A percentile compares a stretch with the other conserved stretches of the same genome.
These are phyloP conservation scores for Rhinophrynus dorsalis DNA, from an alignment of 2,797 vertebrate species.

Conservation along the genomic window DNA sequence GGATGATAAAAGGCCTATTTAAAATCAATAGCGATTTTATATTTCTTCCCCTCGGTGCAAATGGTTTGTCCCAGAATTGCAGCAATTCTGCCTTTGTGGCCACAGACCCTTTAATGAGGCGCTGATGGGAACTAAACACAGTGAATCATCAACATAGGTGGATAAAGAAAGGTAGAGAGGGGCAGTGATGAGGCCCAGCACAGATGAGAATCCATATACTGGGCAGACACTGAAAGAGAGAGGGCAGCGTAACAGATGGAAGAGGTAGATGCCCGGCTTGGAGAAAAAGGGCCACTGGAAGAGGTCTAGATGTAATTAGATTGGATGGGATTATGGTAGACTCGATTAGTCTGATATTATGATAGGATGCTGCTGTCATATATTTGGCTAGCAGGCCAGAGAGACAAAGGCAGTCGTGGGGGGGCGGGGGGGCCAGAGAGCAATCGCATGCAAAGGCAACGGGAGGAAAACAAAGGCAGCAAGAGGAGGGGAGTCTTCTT, in stretches of 20 bases:
- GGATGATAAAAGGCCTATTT: too few relatives aligned
- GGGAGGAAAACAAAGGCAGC: conserved; percentile 46
- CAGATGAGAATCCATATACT: conserved; percentile 74
- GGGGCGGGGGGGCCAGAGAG: conserved; percentile 40
- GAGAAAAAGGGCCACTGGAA: conserved; percentile 55
- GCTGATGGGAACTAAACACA: conserved; percentile 44
- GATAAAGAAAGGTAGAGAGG: conserved; percentile 43
- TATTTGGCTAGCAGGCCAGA: conserved; percentile 52
- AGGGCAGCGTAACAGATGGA: conserved; percentile 70
- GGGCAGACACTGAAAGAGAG: conserved; percentile 49
- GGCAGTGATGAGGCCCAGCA: conserved; percentile 52
- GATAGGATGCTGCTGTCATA: conserved; percentile 59
- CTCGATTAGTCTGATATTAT: conserved; percentile 60
- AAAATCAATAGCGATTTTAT: too few relatives aligned
- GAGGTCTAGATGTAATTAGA: conserved; percentile 68
- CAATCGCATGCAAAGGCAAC: conserved; percentile 49
- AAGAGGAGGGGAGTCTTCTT: conserved; percentile 51
- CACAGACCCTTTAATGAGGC: too few relatives aligned
- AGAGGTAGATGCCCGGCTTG: conserved; percentile 54
- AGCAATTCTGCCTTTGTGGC: too few relatives aligned
- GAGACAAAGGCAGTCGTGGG: conserved; percentile 23
- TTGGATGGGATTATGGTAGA: conserved; percentile 63
- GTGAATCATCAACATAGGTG: conserved; percentile 38
- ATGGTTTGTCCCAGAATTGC: too few relatives aligned
- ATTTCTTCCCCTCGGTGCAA: too few relatives aligned